Conservation (phyloP, 35 echinoderm and acorn worm genomes). For the Chiridota heheva region DNA sequence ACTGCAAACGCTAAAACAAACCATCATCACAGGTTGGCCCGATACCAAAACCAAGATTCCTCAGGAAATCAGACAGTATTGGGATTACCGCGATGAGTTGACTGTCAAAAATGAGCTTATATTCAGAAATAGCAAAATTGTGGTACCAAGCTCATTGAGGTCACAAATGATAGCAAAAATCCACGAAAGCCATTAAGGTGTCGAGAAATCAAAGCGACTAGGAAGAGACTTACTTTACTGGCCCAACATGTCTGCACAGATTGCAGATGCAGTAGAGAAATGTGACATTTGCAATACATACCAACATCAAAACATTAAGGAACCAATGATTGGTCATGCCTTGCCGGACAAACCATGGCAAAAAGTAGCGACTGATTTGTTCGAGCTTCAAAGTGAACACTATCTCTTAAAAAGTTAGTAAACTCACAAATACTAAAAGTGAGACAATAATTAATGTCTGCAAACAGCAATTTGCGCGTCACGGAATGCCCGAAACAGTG, state of each 20-base stretch:
- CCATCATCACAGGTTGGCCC: conserved; percentile 12
- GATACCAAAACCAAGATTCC: background rate
- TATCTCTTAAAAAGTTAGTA: conserved; percentile 52
- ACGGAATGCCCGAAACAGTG: background rate
- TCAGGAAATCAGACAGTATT: background rate
- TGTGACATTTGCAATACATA: conserved; percentile 30
- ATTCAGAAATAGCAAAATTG: conserved; percentile 13
- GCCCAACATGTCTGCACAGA: conserved; percentile 29
- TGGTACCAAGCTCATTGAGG: background rate
- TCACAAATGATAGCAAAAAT: conserved; percentile 19
- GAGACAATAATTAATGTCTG: background rate
- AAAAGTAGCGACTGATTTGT: conserved; percentile 50
- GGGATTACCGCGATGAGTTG: conserved; percentile 11
- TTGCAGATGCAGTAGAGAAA: conserved; percentile 24
- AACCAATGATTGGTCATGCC: conserved; percentile 18
- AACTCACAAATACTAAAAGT: background rate
- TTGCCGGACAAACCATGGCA: conserved; percentile 32
- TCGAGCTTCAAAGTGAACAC: conserved; percentile 25
- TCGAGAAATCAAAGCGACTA: conserved; percentile 32
- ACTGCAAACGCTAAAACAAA: background rate
- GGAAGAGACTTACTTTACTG: conserved; percentile 23
- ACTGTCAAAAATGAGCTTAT: background rate
- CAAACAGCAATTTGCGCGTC: conserved; percentile 1
- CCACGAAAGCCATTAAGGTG: conserved; percentile 43
- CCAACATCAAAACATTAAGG: conserved; percentile 5